Percentiles rank a stretch among this genome's conserved stretches.
phyloP scores from a whole-genome alignment of 2,113 vertebrate genomes.

The mouse (Mus musculus) region GRCm39 chr6:105371501-105372000 shows the following conservation, averaged over 20 bases:
- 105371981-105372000: not conserved
- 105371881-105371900: not conserved
- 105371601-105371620: not conserved
- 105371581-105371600: not conserved
- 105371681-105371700: not conserved
- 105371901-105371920: not conserved
- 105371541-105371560: not conserved
- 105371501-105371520: not conserved
- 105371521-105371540: not conserved
- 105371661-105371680: too few relatives aligned
- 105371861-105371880: not conserved
- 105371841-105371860: not conserved
- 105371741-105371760: not conserved
- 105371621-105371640: too few relatives aligned
- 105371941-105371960: not conserved
- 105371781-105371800: not conserved
- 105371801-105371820: not conserved
- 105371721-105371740: not conserved
- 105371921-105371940: not conserved
- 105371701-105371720: rapidly evolving
- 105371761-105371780: not conserved
- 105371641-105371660: not conserved
- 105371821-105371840: not conserved
- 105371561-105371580: too few relatives aligned
- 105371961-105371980: not conserved